Conservation (phyloP, 2,797 vertebrate species). For the Falco peregrinus region DNA sequence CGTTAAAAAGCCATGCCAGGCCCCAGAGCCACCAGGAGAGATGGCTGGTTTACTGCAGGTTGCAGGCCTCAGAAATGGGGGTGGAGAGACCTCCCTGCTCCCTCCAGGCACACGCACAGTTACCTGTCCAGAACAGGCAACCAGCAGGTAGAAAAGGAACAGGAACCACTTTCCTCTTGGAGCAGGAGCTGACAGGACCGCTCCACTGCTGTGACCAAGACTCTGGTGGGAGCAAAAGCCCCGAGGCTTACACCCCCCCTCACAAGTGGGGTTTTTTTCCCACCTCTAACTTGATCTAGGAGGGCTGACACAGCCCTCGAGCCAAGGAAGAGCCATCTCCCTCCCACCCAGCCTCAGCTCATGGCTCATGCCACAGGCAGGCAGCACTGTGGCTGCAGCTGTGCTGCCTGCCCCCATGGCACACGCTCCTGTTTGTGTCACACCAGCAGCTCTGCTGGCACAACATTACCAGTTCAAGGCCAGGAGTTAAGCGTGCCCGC, state of each 20-base stretch:
- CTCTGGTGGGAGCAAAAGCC: fast-evolving
- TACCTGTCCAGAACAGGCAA: too few relatives aligned
- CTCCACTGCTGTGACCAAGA: background rate
- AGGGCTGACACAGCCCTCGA: fast-evolving
- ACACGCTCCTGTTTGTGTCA: fast-evolving
- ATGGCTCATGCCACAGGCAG: fast-evolving
- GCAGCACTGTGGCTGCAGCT: too few relatives aligned
- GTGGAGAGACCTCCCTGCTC: fast-evolving
- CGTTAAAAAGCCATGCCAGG: too few relatives aligned
- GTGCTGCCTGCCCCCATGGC: fast-evolving
- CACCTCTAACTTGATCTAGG: fast-evolving
- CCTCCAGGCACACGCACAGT: fast-evolving
- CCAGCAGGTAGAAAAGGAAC: background rate
- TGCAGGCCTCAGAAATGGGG: fast-evolving
- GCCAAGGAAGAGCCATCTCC: background rate
- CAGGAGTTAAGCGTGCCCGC: background rate
- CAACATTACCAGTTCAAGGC: fast-evolving
- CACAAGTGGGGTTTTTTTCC: too few relatives aligned
- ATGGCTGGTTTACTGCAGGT: background rate
- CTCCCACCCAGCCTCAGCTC: background rate
- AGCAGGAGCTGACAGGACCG: fast-evolving
- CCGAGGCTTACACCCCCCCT: fast-evolving
- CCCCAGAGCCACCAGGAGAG: background rate
- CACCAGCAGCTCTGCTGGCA: fast-evolving
- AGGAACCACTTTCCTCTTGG: fast-evolving